Conservation (phyloP, 1,140 invertebrate genomes). For the Acyrthosiphon pisum region DNA sequence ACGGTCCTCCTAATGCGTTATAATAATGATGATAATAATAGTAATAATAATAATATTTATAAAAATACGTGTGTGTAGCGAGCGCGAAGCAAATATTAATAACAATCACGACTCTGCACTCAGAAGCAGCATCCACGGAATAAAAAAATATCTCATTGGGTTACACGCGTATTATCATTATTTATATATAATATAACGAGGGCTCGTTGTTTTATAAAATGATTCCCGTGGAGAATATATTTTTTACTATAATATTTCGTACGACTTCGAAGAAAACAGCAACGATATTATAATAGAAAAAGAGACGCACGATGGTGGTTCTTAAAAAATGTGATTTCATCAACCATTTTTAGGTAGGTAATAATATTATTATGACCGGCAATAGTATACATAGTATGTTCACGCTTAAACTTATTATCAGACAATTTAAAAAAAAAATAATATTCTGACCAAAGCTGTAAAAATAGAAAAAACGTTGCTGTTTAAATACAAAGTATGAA, state of each 20-base stretch:
- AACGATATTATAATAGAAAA: no score
- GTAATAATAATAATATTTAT: not conserved
- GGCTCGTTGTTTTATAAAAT: not conserved
- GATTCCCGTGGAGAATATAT: not conserved
- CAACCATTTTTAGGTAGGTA: not conserved
- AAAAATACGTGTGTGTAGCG: not conserved
- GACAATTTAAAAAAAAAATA: not conserved
- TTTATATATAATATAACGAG: not conserved
- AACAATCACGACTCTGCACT: constrained; percentile 1
- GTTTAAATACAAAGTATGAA: no score
- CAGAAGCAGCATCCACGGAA: not conserved
- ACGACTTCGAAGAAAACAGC: no score
- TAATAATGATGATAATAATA: not conserved
- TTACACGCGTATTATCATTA: not conserved
- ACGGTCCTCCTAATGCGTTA: not conserved
- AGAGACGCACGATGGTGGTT: no score
- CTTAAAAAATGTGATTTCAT: no score
- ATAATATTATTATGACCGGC: not conserved
- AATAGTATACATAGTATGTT: not conserved
- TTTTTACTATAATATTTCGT: not conserved
- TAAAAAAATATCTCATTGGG: not conserved
- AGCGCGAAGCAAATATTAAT: constrained; percentile 5
- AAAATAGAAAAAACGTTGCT: no score
- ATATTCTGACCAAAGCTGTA: no score
- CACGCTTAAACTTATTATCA: no score